Base-by-base conservation (phyloP, 2,797 vertebrate genomes). In the Triplophysa bombifrons region DNA sequence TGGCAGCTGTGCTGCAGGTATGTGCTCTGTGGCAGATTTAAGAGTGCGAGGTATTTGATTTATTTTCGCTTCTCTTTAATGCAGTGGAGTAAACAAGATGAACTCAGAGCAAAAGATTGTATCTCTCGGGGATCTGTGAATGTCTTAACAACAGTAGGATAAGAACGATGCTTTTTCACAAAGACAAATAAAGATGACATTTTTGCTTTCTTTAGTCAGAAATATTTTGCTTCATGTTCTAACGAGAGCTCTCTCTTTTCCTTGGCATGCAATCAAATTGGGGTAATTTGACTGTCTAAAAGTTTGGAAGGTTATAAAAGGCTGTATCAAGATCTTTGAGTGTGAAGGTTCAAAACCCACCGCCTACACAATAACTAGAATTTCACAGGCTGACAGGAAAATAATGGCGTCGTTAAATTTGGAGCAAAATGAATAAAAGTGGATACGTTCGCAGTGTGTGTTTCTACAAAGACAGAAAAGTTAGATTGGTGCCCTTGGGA, bases 61-160 rank as follows among this genome's bases (percentile, higher is more conserved):
- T 76, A 76, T 84, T 84, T 78, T 64, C 56, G 38, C 71, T 64
- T 71, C 19, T 65, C 64, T 71, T 65, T 67, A 78, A 81, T 81
- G 55, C 60, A 72, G 56, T n/a, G 17, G 55, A 73, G 55, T 60
- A 75, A 78, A 77, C 75, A 67, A 80, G 67, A 66, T 60, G 69
- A 76, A 61, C 67, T 20, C 79, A 44, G 41, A 71, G 66, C n/a
- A 67, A 55, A 70, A 56, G 71, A 76, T 50, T 60, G 70, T 66
- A 80, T 76, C 80, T 78, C 74, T 60, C 67, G 64, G 67, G 76
- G 56, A 69, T 81, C 75, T 67, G 60, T 53, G 46, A 60, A 73
- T 66, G 63, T 60, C 70, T 78, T 67, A 46, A 60, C 53, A 73
- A 64, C 22, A n/a, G 53, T 50, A 72, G 22, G 60, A 81, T 80